These are phyloP conservation scores for Nasua narica DNA, from an alignment of 2,797 vertebrate genomes.

Conservation along the genomic window DNA sequence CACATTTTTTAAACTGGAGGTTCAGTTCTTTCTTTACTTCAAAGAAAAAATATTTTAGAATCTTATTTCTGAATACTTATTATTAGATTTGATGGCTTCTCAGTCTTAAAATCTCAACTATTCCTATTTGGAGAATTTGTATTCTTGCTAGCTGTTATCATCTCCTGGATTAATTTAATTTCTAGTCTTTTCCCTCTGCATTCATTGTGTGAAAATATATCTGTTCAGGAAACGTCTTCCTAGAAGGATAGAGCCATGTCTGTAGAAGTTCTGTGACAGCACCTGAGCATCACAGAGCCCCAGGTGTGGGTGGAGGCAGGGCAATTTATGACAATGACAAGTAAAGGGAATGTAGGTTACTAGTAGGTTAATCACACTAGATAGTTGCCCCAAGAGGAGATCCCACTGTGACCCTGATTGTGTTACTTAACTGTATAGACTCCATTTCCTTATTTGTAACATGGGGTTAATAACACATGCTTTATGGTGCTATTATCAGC, in stretches of 20 bases:
- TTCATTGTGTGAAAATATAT: background rate
- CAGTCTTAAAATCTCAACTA: background rate
- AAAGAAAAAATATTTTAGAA: background rate
- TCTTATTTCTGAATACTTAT: background rate
- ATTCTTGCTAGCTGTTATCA: background rate
- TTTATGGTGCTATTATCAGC: background rate
- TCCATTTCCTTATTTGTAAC: background rate
- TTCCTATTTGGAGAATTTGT: background rate
- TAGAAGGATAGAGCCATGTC: background rate
- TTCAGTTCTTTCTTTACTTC: background rate
- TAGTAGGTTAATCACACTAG: background rate
- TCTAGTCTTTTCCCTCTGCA: background rate
- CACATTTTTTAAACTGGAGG: background rate
- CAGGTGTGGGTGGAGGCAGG: background rate
- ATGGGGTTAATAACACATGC: background rate
- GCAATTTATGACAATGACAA: background rate
- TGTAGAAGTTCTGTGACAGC: background rate
- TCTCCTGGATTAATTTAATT: background rate
- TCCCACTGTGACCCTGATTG: background rate
- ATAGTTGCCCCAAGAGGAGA: background rate
- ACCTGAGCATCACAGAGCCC: background rate
- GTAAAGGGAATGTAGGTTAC: background rate
- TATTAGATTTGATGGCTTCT: background rate
- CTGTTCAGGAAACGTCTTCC: background rate
- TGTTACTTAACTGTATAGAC: background rate